Base-by-base conservation (phyloP, 53 echinoderm and acorn worm genomes). In the Holothuria scabra region DNA sequence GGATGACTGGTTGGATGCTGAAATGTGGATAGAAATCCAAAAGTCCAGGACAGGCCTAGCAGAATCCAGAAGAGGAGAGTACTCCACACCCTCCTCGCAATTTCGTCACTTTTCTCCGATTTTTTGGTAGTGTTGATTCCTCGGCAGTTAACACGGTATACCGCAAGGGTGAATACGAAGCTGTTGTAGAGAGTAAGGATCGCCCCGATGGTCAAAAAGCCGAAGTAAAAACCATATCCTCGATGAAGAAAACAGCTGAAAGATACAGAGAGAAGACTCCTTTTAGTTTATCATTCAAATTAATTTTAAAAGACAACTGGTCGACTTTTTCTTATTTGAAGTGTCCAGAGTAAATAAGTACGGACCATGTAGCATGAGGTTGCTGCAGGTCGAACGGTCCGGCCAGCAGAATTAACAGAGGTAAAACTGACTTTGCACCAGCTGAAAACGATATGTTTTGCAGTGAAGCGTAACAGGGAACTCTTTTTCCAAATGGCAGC, bases 231-330 rank as follows among this genome's bases (percentile, higher is more conserved):
- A 2, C 78, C 78, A 34, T 49, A 16, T 6, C 78, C 78, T 57
- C 20, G 25, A 78, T 78, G 78, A 29, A 78, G 78, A 33, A 78
- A 78, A 32, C 78, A 78, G 58, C 78, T 78, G 78, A 23, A 56
- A 57, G 12, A 78, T 10, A 14, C 41, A 78, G 30, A 28, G 16
- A 8, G 7, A 26, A 25, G 10, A 14, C 11, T 28, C 25, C 26
- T 25, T 63, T 25, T 25, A 60, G 25, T 60, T 23, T 41, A 41
- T 5, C 8, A 10, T 41, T 41, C 10, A 6, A 41, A 41, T 41
- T 41, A 8, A 0, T 52, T 52, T 14, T 52, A 52, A 52, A 52
- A 52, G 18, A 16, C 18, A 52, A 52, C 16, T 18, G 1, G 4
- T 52, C n/a, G n/a, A n/a, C 18, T 52, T 52, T 52, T 14, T 12